Base-by-base conservation (phyloP, 2,113 vertebrate genomes). In the Pogona vitticeps region DNA sequence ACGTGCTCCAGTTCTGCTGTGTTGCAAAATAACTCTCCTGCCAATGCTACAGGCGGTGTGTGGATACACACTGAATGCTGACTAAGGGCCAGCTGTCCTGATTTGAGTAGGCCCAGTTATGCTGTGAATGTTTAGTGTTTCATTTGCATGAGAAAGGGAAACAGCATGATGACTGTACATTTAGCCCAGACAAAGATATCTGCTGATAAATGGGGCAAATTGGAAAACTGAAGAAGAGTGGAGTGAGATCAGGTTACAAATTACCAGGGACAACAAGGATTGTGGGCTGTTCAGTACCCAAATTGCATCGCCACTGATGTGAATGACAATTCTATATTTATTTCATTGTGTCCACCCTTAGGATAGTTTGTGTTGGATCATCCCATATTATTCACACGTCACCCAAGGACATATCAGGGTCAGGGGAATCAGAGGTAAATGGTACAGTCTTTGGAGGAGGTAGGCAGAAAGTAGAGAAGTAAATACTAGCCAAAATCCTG, bases 181-280 rank as follows among this genome's bases (percentile, higher is more conserved):
- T 23, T 68, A 38, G 23, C 21, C 42, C 28, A 58, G 26, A 68
- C 33, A 85, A 18, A 67, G 23, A 33, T n/a, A 28, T 38, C 31
- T 21, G 20, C 58, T 52, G 38, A 46, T 76, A 52, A 26, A 86
- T 12, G 7, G 20, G 76, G 80, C 38, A 73, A 76, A 67, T 18
- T 31, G n/a, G 36, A 84, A 0, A 3, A 46, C 26, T n/a, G 72
- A 46, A 67, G 67, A 65, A 67, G 31, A 42, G 4, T 85, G 15
- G 72, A 65, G 40, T 88, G 77, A 88, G 81, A 88, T 63, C 31
- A 90, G 81, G 78, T 56, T 67, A 63, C 26, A 85, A 52, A 76
- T 46, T 3, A 63, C 38, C 58, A 67, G 36, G 33, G 81, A 28
- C 65, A 52, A 46, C 9, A 59, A 56, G 77, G 23, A 31, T 85